Evolutionary conservation across 2,888 invertebrate species (phyloP), one percentile per base, ranked within the genome.

Genomic region (Amaurobius ferox): DNA sequence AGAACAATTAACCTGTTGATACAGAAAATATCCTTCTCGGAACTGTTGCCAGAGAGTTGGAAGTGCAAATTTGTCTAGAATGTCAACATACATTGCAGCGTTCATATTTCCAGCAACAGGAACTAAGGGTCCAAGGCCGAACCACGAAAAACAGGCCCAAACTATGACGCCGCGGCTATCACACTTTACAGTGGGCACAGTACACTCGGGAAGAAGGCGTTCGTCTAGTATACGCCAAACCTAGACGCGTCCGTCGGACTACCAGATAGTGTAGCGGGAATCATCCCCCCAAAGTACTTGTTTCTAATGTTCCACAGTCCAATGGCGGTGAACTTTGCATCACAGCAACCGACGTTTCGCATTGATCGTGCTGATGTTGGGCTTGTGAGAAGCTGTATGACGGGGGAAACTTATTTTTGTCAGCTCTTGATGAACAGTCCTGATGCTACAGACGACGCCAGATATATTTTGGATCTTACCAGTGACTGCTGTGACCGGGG

Each of bases 101-200:
- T 48, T 30, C 48, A 30, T 72, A 28, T 72, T 72, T 72, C 32
- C 55, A 72, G 55, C 32, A 48, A 55, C 72, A 55, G 29, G 48
- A 29, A 55, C 29, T 19, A 55, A 55, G 19, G 32, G 55, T 48
- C 29, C 23, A 1, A 72, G 48, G 72, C 29, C 55, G 55, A 72
- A 55, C 48, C 72, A 29, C 29, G 40, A 30, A 55, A 72, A 72
- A 55, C 55, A 55, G n/a, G 48, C 55, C 48, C 16, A 48, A 29
- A 48, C 32, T 29, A 48, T 72, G 48, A 55, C 40, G 55, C 72
- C 29, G 48, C 72, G 40, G 19, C 68, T 28, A 13, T 35, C 68
- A 40, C n/a, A 39, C 40, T 48, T 48, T 48, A 48, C n/a, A 48
- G 48, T 48, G 3, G 48, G 48, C 19, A 48, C 48, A 48, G 19